These are phyloP conservation scores for Frieseomelitta varia DNA, from an alignment of 1,140 invertebrate species.

Conservation along the genomic window DNA sequence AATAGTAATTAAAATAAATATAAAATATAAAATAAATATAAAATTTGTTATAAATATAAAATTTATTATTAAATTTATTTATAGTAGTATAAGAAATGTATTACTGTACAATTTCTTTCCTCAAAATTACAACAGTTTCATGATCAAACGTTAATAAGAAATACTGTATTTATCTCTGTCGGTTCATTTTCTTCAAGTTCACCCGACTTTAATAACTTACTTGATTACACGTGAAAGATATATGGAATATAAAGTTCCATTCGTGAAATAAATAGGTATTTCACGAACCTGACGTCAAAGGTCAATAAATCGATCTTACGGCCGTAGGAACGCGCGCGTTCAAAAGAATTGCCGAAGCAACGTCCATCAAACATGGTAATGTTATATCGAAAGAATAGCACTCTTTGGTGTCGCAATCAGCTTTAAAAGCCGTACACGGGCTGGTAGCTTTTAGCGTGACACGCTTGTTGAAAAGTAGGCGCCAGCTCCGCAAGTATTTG, in stretches of 20 bases:
- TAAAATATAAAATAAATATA: no score
- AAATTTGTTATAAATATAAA: no score
- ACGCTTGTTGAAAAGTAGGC: constrained; percentile 63
- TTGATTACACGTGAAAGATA: neutral
- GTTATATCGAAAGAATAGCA: constrained; percentile 49
- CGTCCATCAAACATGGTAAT: constrained; percentile 14
- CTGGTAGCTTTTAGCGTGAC: constrained; percentile 59
- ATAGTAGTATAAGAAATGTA: no score
- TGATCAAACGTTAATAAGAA: no score
- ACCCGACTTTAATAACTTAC: neutral
- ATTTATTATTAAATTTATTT: no score
- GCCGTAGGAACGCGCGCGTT: neutral
- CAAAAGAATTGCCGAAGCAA: neutral
- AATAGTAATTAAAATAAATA: no score
- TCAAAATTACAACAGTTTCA: no score
- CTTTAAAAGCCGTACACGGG: constrained; percentile 60
- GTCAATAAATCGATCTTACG: neutral
- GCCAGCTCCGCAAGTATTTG: constrained; percentile 44
- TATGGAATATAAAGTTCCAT: neutral
- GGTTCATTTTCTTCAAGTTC: neutral
- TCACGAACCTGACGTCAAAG: neutral
- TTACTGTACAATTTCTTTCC: no score
- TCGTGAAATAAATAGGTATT: neutral
- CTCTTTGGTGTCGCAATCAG: constrained; percentile 39
- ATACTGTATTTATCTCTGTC: no score